These are phyloP conservation scores for Gadopsis bispinosus DNA, from an alignment of 2,797 vertebrate species.

Conservation along the genomic window DNA sequence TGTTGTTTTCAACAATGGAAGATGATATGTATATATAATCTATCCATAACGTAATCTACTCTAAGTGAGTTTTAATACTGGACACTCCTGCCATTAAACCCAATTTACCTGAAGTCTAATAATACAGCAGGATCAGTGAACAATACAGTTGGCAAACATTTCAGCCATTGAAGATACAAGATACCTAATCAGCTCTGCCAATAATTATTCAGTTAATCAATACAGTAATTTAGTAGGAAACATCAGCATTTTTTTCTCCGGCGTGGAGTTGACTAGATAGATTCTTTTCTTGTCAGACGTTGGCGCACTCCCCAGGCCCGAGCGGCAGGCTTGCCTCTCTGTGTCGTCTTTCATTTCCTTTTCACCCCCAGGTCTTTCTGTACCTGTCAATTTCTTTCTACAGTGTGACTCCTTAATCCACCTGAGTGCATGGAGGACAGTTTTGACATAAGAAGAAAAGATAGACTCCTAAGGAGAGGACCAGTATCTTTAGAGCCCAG, in stretches of 20 bases:
- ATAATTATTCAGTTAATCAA: slow-evolving; percentile 39
- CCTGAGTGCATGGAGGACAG: slow-evolving; percentile 84
- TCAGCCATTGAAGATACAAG: slow-evolving; percentile 4
- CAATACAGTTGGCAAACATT: slow-evolving; percentile 27
- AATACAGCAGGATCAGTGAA: slow-evolving; percentile 23
- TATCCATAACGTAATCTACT: slow-evolving; percentile 8
- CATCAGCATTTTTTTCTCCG: slow-evolving; percentile 23
- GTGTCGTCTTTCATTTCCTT: slow-evolving; percentile 74
- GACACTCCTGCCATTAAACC: slow-evolving; percentile 13
- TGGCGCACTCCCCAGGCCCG: slow-evolving; percentile 31
- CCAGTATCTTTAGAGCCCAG: slow-evolving; percentile 78
- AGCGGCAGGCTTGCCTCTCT: slow-evolving; percentile 41
- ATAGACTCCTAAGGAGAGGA: slow-evolving; percentile 79
- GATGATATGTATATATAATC: slow-evolving; percentile 4
- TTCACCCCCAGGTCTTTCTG: slow-evolving; percentile 74
- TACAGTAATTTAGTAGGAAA: slow-evolving; percentile 28
- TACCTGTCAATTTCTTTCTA: slow-evolving; percentile 81
- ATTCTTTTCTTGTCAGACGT: slow-evolving; percentile 49
- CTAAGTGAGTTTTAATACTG: slow-evolving; percentile 20
- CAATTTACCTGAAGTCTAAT: neutral
- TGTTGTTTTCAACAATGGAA: slow-evolving; percentile 3
- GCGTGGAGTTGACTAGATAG: slow-evolving; percentile 27
- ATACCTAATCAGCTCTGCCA: slow-evolving; percentile 10
- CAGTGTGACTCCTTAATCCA: slow-evolving; percentile 80
- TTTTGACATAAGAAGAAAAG: slow-evolving; percentile 84